Conservation (phyloP, 2,888 invertebrate species). For the Megaustenia siamemsis region DNA sequence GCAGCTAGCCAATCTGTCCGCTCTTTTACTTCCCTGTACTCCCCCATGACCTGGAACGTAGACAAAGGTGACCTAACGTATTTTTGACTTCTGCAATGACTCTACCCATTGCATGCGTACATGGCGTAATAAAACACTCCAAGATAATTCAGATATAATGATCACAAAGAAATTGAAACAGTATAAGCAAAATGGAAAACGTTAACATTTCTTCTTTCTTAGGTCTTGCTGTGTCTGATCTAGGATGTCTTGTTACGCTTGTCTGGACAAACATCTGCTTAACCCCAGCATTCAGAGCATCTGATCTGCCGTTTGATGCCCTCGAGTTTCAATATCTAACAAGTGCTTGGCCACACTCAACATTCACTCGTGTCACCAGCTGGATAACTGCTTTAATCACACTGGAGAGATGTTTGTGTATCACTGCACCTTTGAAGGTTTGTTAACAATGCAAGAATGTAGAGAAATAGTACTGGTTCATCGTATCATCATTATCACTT, state of each 20-base stretch:
- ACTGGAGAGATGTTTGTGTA: background rate
- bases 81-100: too few relatives aligned
- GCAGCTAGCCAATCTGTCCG: too few relatives aligned
- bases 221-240: background rate
- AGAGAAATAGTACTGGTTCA: too few relatives aligned
- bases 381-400: background rate
- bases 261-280: background rate
- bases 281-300: background rate
- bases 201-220: background rate
- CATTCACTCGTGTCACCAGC: background rate
- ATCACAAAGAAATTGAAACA: too few relatives aligned
- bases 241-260: background rate
- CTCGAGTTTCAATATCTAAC: background rate
- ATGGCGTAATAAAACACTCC: too few relatives aligned
- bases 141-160: too few relatives aligned
- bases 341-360: background rate
- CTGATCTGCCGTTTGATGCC: background rate
- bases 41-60: too few relatives aligned
- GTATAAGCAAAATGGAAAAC: background rate
- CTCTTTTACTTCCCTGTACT: too few relatives aligned
- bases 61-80: too few relatives aligned
- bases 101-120: too few relatives aligned
- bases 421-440: background rate
- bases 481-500: too few relatives aligned
- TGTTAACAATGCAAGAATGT: background rate